phyloP scores from a whole-genome alignment of 2,888 invertebrate species.

The Unio pictorum region DNA sequence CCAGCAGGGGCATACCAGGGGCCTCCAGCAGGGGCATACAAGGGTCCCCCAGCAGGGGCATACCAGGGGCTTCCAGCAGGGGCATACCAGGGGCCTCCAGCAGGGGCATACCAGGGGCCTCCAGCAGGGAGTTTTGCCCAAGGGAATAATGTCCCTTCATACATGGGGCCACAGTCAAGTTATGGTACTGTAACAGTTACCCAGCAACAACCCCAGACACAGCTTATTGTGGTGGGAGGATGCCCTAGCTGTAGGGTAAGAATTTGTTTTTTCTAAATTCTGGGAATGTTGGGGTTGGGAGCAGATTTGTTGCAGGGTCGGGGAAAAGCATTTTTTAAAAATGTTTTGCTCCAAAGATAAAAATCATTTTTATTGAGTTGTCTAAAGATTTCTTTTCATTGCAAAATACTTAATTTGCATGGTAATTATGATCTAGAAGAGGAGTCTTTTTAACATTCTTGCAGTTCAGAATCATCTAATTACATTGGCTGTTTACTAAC shows the following conservation, averaged over 20 bases:
- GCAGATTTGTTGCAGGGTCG: no score
- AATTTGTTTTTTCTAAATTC: no score
- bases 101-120: conserved; percentile 19
- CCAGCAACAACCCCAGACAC: conserved; percentile 72
- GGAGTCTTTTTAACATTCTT: no score
- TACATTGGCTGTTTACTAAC: no score
- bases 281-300: no score
- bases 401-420: no score
- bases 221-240: conserved; percentile 87
- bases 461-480: no score
- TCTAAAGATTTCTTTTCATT: no score
- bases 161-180: conserved; percentile 16
- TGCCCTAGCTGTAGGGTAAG: conserved; percentile 88
- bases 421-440: no score
- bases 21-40: conserved; percentile 18
- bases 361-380: no score
- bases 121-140: conserved; percentile 68
- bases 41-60: conserved; percentile 12
- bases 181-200: conserved; percentile 7
- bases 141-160: conserved; percentile 63
- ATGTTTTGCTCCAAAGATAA: no score
- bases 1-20: conserved; percentile 7
- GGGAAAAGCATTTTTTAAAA: no score
- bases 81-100: conserved; percentile 4
- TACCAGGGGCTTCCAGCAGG: conserved; percentile 6